Percentiles rank a stretch among this genome's conserved stretches.
These are phyloP conservation scores for Drosophila aff. DNA, from an alignment of 1,140 invertebrate species.

Conservation along the genomic window DNA sequence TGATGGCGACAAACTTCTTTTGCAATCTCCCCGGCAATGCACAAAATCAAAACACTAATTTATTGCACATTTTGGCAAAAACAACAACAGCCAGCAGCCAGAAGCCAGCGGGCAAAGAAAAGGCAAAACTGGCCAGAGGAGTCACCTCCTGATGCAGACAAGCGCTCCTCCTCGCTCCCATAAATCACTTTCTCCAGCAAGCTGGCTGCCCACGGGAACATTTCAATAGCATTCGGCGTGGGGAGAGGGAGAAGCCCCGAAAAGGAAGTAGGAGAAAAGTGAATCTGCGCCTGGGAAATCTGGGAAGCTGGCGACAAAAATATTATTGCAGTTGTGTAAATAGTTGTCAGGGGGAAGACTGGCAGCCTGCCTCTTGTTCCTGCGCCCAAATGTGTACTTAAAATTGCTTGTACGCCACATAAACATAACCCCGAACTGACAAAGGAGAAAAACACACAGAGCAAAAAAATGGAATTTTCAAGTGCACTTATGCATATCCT, in stretches of 20 bases:
- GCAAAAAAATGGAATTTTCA: constrained; percentile 53
- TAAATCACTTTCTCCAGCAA: constrained; percentile 75
- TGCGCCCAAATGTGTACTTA: constrained; percentile 59
- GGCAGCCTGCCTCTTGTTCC: constrained; percentile 3
- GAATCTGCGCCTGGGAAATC: constrained; percentile 46
- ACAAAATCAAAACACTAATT: constrained; percentile 82
- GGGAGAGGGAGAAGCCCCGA: constrained; percentile 1
- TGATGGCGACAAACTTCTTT: constrained; percentile 67
- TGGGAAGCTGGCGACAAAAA: constrained; percentile 65
- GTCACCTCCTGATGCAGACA: constrained; percentile 42
- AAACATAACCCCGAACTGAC: constrained; percentile 70
- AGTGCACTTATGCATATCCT: constrained; percentile 81
- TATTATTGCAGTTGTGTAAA: constrained; percentile 82
- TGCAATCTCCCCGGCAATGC: constrained; percentile 53
- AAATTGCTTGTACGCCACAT: constrained; percentile 66
- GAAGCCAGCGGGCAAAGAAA: constrained; percentile 27
- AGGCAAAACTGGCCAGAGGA: constrained; percentile 42
- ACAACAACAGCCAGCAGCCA: constrained; percentile 49
- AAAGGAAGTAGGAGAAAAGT: constrained; percentile 52
- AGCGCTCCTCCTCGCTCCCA: constrained; percentile 57
- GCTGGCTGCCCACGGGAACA: constrained; percentile 59
- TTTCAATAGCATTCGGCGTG: constrained; percentile 53
- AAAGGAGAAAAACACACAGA: constrained; percentile 28
- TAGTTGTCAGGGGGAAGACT: constrained; percentile 55
- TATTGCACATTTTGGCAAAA: constrained; percentile 78